Evolutionary conservation across 2,797 vertebrate species (phyloP).

Genomic region (Gymnopithys bicolor): DNA sequence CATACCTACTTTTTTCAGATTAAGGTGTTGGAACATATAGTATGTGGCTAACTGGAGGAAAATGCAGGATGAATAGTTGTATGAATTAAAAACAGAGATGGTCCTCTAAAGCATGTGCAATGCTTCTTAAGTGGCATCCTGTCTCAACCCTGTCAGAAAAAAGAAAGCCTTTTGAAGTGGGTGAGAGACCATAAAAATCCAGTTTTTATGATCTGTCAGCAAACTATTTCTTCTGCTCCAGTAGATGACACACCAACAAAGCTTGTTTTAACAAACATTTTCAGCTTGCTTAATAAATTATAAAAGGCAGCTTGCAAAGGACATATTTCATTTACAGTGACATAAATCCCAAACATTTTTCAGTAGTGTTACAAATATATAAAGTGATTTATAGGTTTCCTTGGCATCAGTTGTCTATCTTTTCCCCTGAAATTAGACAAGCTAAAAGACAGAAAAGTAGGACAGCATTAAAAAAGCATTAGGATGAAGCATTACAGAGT

Average conservation of each 20-base stretch:
- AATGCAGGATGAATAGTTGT: neutral
- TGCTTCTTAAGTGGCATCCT: neutral
- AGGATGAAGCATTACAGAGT: neutral
- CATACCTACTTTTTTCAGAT: neutral
- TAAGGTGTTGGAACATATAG: neutral
- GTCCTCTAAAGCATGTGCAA: neutral
- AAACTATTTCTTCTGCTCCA: neutral
- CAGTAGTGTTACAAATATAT: neutral
- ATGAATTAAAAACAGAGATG: neutral
- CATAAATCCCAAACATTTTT: conserved; percentile 35
- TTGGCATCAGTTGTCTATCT: conserved; percentile 13
- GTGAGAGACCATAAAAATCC: neutral
- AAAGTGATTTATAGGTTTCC: conserved; percentile 36
- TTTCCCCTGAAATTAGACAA: neutral
- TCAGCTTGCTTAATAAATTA: conserved; percentile 40
- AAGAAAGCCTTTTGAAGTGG: neutral
- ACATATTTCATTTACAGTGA: neutral
- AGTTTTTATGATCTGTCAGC: neutral
- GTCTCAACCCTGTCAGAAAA: neutral
- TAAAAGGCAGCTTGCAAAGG: conserved; percentile 7
- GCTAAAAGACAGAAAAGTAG: conserved; percentile 28
- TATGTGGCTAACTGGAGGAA: neutral
- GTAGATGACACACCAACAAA: conserved; percentile 6
- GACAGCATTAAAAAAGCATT: conserved; percentile 20
- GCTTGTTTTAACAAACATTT: conserved; percentile 35